A percentile compares a stretch with the other conserved stretches of the same genome.
Evolutionary conservation across 2,888 invertebrate species (phyloP).

Genomic region (Chironomus tentans): DNA sequence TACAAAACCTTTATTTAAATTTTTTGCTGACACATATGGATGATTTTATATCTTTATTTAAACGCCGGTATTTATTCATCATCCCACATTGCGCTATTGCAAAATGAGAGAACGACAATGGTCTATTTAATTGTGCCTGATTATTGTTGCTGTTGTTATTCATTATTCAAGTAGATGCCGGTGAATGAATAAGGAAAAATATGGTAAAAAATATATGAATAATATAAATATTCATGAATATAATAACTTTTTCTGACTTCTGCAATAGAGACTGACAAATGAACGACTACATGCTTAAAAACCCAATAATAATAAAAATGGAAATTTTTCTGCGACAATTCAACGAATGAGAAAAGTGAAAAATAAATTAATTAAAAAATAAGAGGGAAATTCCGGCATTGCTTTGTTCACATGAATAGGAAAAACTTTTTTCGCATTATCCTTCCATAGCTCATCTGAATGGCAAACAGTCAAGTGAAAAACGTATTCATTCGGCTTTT

Average conservation of each 20-base stretch:
- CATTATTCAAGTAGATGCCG: background rate
- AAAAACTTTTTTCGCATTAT: background rate
- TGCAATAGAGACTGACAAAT: slow-evolving; percentile 5
- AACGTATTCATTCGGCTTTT: slow-evolving; percentile 15
- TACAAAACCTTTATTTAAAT: too few relatives aligned
- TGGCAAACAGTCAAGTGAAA: slow-evolving; percentile 26
- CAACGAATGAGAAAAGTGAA: slow-evolving; percentile 8
- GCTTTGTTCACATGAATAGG: background rate
- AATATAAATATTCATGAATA: background rate
- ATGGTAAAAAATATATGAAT: background rate
- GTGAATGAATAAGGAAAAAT: background rate
- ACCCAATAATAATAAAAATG: background rate
- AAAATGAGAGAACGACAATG: background rate
- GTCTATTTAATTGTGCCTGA: slow-evolving; percentile 10
- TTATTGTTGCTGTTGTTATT: background rate
- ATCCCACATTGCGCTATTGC: slow-evolving; percentile 16
- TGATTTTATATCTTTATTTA: slow-evolving; percentile 5
- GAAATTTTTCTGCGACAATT: background rate
- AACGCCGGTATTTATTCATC: slow-evolving; percentile 18
- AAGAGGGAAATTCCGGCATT: slow-evolving; percentile 18
- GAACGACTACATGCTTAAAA: slow-evolving; percentile 6
- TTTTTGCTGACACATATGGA: slow-evolving; percentile 24
- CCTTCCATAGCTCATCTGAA: slow-evolving; percentile 4
- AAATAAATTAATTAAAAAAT: slow-evolving; percentile 26
- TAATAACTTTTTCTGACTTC: background rate